Evolutionary conservation across 2,113 vertebrate species (phyloP).

Genomic region (Tragelaphus scriptus): DNA sequence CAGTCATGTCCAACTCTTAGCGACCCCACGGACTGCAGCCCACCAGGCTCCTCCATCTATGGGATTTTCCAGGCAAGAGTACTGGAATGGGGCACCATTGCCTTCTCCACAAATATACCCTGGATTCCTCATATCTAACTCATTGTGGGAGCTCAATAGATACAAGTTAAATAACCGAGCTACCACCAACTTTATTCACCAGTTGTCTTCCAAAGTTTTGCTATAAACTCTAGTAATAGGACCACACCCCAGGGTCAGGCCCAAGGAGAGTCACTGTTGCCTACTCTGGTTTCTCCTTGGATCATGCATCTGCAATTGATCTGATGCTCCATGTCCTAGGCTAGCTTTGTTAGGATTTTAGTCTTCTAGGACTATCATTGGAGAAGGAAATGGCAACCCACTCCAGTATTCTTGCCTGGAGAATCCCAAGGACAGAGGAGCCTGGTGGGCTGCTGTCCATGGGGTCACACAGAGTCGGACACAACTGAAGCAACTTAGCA

Average conservation of each 20-base stretch:
- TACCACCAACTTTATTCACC: not conserved
- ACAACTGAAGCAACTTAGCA: not conserved
- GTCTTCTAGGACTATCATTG: not conserved
- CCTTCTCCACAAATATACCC: not conserved
- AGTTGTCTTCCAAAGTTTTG: not conserved
- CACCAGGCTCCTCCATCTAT: no score
- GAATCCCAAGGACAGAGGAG: not conserved
- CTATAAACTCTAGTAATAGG: not conserved
- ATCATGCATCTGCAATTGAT: not conserved
- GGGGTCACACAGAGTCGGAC: rapidly evolving
- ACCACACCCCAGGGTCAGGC: not conserved
- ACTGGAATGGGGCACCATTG: no score
- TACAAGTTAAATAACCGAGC: not conserved
- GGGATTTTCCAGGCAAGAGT: no score
- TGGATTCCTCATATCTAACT: not conserved
- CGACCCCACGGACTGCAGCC: no score
- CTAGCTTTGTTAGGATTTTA: not conserved
- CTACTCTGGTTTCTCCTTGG: not conserved
- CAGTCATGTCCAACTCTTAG: no score
- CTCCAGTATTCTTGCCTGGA: not conserved
- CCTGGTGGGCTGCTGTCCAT: not conserved
- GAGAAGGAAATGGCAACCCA: not conserved
- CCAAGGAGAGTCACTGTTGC: not conserved
- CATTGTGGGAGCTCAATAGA: not conserved
- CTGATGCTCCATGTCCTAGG: not conserved